Evolutionary conservation across 2,888 invertebrate genomes (phyloP).

Genomic region (Pollenia amentaria): DNA sequence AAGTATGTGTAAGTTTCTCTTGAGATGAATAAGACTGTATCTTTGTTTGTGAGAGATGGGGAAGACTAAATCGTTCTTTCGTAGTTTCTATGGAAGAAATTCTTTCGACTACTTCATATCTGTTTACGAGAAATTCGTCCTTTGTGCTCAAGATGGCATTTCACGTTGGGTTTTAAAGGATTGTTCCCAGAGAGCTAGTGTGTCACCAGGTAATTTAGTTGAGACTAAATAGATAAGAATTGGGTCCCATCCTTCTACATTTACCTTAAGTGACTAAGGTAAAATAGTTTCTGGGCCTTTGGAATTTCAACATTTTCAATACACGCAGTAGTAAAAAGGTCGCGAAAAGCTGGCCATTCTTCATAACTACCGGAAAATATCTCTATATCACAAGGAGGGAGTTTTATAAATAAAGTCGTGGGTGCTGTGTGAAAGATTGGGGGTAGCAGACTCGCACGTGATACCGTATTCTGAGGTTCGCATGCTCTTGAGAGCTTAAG

Average conservation of each 20-base stretch:
- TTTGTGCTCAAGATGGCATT: neutral
- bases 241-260: neutral
- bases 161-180: neutral
- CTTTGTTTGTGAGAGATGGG: neutral
- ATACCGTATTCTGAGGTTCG: neutral
- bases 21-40: neutral
- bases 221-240: constrained; percentile 16
- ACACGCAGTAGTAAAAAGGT: constrained; percentile 27
- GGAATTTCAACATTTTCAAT: constrained; percentile 2
- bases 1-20: neutral
- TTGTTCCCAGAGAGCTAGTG: constrained; percentile 9
- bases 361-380: constrained; percentile 31
- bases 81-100: neutral
- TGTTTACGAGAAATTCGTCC: constrained; percentile 6
- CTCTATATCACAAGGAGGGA: too few species aligned
- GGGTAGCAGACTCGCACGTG: neutral
- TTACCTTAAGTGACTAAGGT: neutral
- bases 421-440: neutral
- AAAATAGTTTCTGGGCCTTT: constrained; percentile 8
- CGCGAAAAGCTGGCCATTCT: constrained; percentile 40
- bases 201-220: neutral
- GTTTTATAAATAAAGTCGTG: too few species aligned
- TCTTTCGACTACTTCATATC: neutral
- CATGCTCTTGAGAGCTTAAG: neutral
- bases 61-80: neutral